phyloP scores from a whole-genome alignment of 2,113 vertebrate genomes.

The Lophura nycthemera region DNA sequence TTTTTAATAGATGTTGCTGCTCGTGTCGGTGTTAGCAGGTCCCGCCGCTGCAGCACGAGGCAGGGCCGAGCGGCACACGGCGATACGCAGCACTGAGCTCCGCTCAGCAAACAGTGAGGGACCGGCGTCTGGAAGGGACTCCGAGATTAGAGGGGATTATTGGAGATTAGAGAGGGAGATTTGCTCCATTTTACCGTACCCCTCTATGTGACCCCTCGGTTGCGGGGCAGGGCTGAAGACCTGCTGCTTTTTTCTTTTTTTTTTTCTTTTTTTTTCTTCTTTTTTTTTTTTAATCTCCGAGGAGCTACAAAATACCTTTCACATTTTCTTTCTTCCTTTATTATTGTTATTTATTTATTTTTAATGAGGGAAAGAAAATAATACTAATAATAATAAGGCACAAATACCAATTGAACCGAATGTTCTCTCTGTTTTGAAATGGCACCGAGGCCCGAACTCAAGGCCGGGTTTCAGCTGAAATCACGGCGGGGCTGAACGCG shows the following conservation, averaged over 20 bases:
- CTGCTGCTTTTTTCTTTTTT: background rate
- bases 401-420: background rate
- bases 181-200: constrained; percentile 48
- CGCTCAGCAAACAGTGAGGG: constrained; percentile 51
- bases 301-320: background rate
- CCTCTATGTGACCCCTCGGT: constrained; percentile 20
- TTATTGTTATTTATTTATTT: background rate
- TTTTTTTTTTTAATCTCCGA: background rate
- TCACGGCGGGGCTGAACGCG: background rate
- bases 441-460: background rate
- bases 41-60: background rate
- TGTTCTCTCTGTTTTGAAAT: background rate
- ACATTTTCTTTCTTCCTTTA: background rate
- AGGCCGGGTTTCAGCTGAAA: background rate
- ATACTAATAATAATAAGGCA: background rate
- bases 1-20: background rate
- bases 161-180: constrained; percentile 62
- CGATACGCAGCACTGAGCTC: background rate
- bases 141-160: constrained; percentile 65
- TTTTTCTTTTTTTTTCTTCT: too few species aligned
- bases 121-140: constrained; percentile 56
- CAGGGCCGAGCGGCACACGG: background rate
- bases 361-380: background rate
- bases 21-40: background rate
- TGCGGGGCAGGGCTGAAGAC: background rate